Conservation (phyloP, 2,113 vertebrate species). For the Pterocles burchelli region DNA sequence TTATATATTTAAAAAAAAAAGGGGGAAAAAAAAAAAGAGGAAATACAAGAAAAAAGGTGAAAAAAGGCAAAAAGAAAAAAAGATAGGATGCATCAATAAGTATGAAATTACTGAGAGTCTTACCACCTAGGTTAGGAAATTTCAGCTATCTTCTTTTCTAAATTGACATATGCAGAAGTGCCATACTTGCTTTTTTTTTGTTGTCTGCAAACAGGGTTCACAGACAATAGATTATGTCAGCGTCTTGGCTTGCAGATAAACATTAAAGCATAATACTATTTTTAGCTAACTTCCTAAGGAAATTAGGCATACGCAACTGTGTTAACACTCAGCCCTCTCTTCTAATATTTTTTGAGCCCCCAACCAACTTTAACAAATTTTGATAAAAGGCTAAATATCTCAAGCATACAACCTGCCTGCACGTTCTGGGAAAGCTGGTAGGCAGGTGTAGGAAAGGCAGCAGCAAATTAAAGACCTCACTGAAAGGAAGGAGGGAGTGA, state of each 20-base stretch:
- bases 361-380: background rate
- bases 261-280: background rate
- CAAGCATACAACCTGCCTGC: background rate
- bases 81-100: background rate
- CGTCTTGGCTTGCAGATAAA: conserved; percentile 9
- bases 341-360: background rate
- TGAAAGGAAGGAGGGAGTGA: background rate
- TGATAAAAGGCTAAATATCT: background rate
- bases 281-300: conserved; percentile 52
- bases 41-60: rapidly evolving
- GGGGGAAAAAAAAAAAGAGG: rapidly evolving
- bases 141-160: background rate
- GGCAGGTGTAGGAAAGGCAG: background rate
- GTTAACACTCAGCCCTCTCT: background rate
- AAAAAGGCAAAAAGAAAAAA: background rate
- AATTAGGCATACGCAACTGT: background rate
- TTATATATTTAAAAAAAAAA: background rate
- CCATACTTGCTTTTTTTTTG: background rate
- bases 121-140: background rate
- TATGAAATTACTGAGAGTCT: background rate
- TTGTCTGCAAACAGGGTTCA: background rate
- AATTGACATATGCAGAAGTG: background rate
- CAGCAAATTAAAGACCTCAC: background rate
- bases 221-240: conserved; percentile 54
- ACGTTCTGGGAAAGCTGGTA: background rate